Percentiles rank a stretch among this genome's conserved stretches.
Evolutionary conservation across 92 coral and sea anemone species (phyloP).

Genomic region (Blastomussa wellsi): DNA sequence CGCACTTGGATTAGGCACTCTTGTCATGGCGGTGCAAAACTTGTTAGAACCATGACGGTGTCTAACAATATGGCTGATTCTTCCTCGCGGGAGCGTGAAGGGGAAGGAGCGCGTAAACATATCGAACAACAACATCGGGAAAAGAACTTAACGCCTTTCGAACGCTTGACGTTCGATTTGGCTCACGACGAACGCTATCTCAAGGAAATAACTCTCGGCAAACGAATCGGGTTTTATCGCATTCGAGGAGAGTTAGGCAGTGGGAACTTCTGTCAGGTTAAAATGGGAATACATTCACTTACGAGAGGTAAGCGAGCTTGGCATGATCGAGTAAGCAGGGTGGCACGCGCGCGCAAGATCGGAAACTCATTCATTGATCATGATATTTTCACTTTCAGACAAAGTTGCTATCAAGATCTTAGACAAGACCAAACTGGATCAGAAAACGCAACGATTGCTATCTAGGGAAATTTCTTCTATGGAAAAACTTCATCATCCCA

Average conservation of each 20-base stretch:
- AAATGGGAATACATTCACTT: slow-evolving; percentile 96
- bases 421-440: slow-evolving; percentile 96
- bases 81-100: slow-evolving; percentile 62
- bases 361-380: background rate
- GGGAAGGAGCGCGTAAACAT: slow-evolving; percentile 52
- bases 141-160: slow-evolving; percentile 76
- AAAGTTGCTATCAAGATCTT: slow-evolving; percentile 97
- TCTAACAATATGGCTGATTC: slow-evolving; percentile 81
- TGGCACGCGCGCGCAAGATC: slow-evolving; percentile 10
- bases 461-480: slow-evolving; percentile 96
- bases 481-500: slow-evolving; percentile 98
- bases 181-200: slow-evolving; percentile 80
- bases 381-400: slow-evolving; percentile 63
- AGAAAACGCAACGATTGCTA: slow-evolving; percentile 91
- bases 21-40: slow-evolving; percentile 27
- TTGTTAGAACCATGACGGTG: slow-evolving; percentile 74
- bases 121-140: slow-evolving; percentile 63
- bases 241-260: slow-evolving; percentile 97
- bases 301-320: slow-evolving; percentile 81
- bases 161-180: slow-evolving; percentile 82
- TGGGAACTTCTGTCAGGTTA: slow-evolving; percentile 99
- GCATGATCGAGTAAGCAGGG: background rate
- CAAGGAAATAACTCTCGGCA: slow-evolving; percentile 94
- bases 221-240: slow-evolving; percentile 97
- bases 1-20: background rate